Evolutionary conservation across 2,797 vertebrate genomes (phyloP).

Genomic region (Gymnothorax javanicus): DNA sequence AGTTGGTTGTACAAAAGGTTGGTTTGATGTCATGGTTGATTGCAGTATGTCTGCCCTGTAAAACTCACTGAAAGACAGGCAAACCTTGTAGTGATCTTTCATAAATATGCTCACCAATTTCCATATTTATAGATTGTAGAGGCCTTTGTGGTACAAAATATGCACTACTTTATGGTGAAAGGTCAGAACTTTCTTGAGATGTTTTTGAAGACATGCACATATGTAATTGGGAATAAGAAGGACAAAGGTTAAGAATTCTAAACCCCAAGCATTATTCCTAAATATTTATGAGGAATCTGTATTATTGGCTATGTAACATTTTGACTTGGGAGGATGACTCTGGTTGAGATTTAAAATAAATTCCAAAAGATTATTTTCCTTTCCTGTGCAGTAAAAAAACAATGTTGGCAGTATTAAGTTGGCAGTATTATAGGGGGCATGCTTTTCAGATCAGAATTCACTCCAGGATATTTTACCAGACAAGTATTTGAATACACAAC

Average conservation of each 20-base stretch:
- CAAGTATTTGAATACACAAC: background rate
- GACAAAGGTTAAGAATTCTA: background rate
- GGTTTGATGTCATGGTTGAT: background rate
- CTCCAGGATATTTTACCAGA: background rate
- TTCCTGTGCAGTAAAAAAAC: too few relatives aligned
- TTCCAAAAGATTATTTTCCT: too few relatives aligned
- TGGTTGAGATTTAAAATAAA: too few relatives aligned
- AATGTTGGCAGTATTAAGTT: too few relatives aligned
- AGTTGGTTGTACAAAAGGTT: background rate
- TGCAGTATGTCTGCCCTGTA: background rate
- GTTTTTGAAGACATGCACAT: background rate
- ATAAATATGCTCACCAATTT: background rate
- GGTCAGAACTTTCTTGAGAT: background rate
- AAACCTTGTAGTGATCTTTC: background rate
- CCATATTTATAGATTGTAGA: background rate
- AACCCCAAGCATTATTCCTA: background rate
- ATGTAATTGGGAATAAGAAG: background rate
- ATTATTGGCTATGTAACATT: background rate
- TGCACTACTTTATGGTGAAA: background rate
- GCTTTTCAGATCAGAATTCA: background rate
- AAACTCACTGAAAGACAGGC: background rate
- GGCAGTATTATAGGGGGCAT: background rate
- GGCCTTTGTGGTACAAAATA: background rate
- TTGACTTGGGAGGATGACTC: too few relatives aligned
- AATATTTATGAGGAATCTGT: background rate